These are phyloP conservation scores for Calidris pugnax DNA, from an alignment of 2,113 vertebrate genomes.

Conservation along the genomic window DNA sequence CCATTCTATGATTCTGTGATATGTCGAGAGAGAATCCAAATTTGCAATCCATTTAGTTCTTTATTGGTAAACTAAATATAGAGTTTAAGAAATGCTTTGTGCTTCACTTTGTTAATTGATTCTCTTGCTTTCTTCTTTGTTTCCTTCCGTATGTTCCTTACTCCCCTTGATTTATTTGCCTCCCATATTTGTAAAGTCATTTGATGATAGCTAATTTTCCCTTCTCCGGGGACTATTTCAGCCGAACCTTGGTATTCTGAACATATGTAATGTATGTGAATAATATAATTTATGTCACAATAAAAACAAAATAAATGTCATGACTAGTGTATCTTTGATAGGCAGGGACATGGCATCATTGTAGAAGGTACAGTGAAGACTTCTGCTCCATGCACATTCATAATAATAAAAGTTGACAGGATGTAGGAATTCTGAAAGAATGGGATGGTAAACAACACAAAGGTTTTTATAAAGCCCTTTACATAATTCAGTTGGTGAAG, in stretches of 20 bases:
- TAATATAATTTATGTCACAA: background rate
- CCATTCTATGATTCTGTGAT: too few relatives aligned
- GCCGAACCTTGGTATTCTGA: background rate
- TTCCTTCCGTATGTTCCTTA: background rate
- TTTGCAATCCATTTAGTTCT: background rate
- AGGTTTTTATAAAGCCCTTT: background rate
- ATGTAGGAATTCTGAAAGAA: background rate
- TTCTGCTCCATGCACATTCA: background rate
- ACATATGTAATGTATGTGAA: background rate
- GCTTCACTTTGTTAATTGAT: background rate
- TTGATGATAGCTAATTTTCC: background rate
- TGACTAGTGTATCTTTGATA: background rate
- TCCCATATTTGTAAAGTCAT: background rate
- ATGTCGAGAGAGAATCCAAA: background rate
- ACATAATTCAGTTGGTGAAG: background rate
- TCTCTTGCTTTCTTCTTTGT: background rate
- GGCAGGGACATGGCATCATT: background rate
- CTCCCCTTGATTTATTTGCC: background rate
- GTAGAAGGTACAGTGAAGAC: background rate
- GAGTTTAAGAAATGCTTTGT: background rate
- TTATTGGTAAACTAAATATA: background rate
- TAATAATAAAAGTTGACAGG: background rate
- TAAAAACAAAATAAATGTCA: conserved; percentile 5
- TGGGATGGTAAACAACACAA: background rate
- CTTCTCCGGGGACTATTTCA: background rate